Percentiles rank a stretch among this genome's conserved stretches.
Conservation (phyloP, 2,113 vertebrate species). For the Gallinago undulata region DNA sequence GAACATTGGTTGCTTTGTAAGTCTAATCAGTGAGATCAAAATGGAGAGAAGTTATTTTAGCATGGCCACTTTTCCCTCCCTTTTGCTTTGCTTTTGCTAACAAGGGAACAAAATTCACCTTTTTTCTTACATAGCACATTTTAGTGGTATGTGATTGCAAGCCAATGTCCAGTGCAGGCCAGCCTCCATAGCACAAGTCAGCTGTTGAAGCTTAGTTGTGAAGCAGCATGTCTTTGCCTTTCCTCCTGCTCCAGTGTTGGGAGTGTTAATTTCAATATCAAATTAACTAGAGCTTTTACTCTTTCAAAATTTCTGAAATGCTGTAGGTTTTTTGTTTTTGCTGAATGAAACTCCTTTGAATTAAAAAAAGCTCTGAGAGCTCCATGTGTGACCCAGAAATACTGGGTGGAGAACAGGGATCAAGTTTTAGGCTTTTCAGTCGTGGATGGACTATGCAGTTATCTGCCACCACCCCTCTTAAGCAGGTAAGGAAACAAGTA, state of each 20-base stretch:
- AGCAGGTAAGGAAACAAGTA: neutral
- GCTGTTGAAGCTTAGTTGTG: neutral
- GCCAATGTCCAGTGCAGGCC: neutral
- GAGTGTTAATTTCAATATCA: neutral
- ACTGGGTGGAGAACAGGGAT: neutral
- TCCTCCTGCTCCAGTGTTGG: neutral
- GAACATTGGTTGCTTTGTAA: neutral
- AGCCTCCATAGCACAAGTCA: neutral
- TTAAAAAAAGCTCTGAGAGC: neutral
- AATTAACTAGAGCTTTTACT: neutral
- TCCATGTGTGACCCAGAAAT: neutral
- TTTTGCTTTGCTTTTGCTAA: neutral
- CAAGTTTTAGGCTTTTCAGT: neutral
- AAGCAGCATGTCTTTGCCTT: neutral
- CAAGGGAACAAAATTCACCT: neutral
- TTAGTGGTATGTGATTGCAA: neutral
- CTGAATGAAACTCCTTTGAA: neutral
- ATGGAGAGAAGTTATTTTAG: neutral
- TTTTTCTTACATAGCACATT: neutral
- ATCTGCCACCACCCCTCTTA: neutral
- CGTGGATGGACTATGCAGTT: neutral
- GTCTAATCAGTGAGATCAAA: neutral
- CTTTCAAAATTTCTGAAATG: neutral
- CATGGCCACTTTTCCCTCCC: neutral
- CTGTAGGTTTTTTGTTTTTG: neutral